Evolutionary conservation across 2,113 vertebrate genomes (phyloP), one percentile per base, ranked within the genome.

Genomic region (Esox niger): DNA sequence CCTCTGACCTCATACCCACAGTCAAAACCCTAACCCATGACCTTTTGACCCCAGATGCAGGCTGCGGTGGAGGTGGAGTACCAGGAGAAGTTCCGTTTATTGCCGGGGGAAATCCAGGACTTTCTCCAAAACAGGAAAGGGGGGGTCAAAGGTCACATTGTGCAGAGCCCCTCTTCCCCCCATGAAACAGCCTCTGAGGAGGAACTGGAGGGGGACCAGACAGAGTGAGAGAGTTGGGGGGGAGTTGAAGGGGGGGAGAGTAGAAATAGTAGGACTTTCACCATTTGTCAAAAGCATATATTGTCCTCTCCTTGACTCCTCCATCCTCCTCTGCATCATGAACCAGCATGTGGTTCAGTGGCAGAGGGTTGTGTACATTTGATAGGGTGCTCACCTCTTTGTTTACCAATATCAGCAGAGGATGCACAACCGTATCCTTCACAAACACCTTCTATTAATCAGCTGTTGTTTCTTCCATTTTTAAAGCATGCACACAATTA

Each of bases 31-130:
- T 52, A 21, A 52, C 47, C 47, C 47, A 17, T 52, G 47, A 56
- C 54, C 25, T 29, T n/a, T n/a, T 61, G 35, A 25, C 52, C 43
- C 63, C 82, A 97, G 95, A 90, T 97, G 78, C 96, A 97, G 88
- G 91, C 80, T 15, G 91, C 91, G 63, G 85, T 98, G 66, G 96
- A 98, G 79, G 93, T 95, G 6, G 96, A 98, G 75, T 97, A 96
- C 52, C 94, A 95, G 82, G 96, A 98, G 87, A 96, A 95, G 89
- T 96, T 98, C 85, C 94, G 94, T 74, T 84, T 93, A 82, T 90
- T 98, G 82, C 96, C 96, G 2, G 91, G 95, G 82, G 96, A 98
- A 91, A 97, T 98, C 72, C 79, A 91, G 81, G 95, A 95, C 80
- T 98, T 97, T 2, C 94, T 98, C 76, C 95, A 95, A 87, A 94